Percentiles rank a stretch among this genome's conserved stretches.
These are phyloP conservation scores for Betta splendens DNA, from an alignment of 2,797 vertebrate species.

Conservation along the genomic window DNA sequence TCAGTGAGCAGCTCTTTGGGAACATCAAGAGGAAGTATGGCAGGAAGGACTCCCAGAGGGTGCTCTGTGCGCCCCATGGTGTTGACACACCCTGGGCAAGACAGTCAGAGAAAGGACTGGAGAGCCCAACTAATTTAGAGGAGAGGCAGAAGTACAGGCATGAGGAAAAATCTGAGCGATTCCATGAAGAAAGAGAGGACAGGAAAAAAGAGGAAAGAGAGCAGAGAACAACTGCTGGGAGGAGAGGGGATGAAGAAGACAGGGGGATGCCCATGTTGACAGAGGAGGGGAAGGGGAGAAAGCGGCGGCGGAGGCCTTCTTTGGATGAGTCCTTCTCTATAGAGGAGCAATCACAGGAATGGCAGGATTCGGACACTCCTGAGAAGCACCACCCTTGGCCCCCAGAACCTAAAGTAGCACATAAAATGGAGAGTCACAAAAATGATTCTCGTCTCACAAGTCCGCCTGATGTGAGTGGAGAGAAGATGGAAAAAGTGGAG, in stretches of 20 bases:
- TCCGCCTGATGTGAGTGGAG: slow-evolving; percentile 57
- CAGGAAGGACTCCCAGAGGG: slow-evolving; percentile 88
- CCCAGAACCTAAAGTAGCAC: slow-evolving; percentile 78
- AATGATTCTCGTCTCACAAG: slow-evolving; percentile 69
- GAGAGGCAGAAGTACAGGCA: slow-evolving; percentile 83
- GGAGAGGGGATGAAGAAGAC: slow-evolving; percentile 78
- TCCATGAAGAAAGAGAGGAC: slow-evolving; percentile 74
- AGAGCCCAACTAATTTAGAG: slow-evolving; percentile 81
- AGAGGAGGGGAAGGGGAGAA: slow-evolving; percentile 81
- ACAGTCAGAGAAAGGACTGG: slow-evolving; percentile 85
- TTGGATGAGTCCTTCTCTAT: slow-evolving; percentile 87
- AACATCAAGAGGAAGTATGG: slow-evolving; percentile 91
- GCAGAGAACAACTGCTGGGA: slow-evolving; percentile 51
- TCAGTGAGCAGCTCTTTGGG: slow-evolving; percentile 84
- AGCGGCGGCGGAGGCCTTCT: slow-evolving; percentile 80
- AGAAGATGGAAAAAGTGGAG: slow-evolving; percentile 65
- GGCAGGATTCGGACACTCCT: slow-evolving; percentile 71
- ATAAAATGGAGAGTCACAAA: slow-evolving; percentile 78
- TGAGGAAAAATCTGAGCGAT: slow-evolving; percentile 66
- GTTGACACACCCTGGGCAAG: slow-evolving; percentile 87
- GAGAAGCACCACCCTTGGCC: slow-evolving; percentile 76
- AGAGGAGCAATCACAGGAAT: slow-evolving; percentile 81
- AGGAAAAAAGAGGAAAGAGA: slow-evolving; percentile 72
- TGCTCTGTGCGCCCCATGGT: slow-evolving; percentile 80
- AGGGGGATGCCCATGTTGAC: slow-evolving; percentile 69